Evolutionary conservation across 2,113 vertebrate species (phyloP).

Genomic region (Galbula dea): DNA sequence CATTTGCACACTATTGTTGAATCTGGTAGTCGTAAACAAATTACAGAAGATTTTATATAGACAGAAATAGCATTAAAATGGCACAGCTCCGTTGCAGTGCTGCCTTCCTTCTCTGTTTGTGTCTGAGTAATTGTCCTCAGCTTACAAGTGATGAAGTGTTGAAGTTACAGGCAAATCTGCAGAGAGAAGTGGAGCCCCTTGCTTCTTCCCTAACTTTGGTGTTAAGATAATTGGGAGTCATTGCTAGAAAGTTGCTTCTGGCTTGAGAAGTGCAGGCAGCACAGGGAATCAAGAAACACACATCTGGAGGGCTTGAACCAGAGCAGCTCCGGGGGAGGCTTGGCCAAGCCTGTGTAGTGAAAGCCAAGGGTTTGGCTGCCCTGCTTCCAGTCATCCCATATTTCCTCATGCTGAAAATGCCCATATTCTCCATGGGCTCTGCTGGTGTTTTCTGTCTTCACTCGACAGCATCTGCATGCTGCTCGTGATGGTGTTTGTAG

Average conservation of each 20-base stretch:
- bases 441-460: background rate
- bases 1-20: constrained; percentile 77
- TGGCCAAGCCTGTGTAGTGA: background rate
- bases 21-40: constrained; percentile 76
- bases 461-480: background rate
- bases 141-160: background rate
- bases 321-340: rapidly evolving
- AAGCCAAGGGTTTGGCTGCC: background rate
- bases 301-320: background rate
- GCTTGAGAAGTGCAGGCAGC: background rate
- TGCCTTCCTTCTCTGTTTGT: background rate
- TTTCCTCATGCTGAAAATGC: background rate
- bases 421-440: background rate
- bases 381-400: background rate
- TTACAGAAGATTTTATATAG: constrained; percentile 73
- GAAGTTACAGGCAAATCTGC: background rate
- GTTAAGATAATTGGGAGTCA: background rate
- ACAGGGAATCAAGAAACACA: rapidly evolving
- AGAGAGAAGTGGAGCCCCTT: background rate
- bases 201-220: background rate
- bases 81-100: background rate
- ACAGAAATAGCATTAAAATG: constrained; percentile 68
- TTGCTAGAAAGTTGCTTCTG: background rate
- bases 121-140: constrained; percentile 33
- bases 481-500: background rate